Percentiles rank a stretch among this genome's conserved stretches.
phyloP scores from a whole-genome alignment of 2,113 vertebrate species.

The Copsychus sechellarum region DNA sequence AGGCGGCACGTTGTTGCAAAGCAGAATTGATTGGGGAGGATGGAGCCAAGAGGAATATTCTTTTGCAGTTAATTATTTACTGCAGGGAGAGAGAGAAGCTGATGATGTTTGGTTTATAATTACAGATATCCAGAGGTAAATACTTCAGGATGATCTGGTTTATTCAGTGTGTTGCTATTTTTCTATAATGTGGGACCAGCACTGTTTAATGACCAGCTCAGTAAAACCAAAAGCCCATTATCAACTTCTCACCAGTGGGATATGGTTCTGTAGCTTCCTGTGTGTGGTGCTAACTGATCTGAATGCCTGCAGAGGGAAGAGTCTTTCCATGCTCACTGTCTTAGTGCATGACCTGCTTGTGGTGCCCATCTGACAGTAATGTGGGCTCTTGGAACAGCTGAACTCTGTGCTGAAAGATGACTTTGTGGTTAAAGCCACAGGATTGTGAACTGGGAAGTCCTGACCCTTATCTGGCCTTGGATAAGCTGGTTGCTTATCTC shows the following conservation, averaged over 20 bases:
- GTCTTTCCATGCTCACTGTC: not conserved
- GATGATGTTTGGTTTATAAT: slow-evolving; percentile 2
- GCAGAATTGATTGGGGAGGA: slow-evolving; percentile 4
- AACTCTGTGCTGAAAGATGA: not conserved
- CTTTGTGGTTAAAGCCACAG: not conserved
- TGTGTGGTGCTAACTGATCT: not conserved
- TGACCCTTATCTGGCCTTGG: not conserved
- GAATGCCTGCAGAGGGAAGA: not conserved
- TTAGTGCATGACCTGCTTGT: not conserved
- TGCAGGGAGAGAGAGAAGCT: not conserved
- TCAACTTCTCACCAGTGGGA: not conserved
- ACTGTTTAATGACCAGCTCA: not conserved
- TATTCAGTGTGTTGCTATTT: not conserved
- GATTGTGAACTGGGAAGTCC: not conserved
- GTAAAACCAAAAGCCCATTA: not conserved
- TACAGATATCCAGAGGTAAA: not conserved
- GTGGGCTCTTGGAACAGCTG: not conserved
- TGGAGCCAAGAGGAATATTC: not conserved
- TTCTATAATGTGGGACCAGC: not conserved
- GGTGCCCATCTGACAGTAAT: not conserved
- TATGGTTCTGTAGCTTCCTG: not conserved
- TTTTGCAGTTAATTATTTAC: slow-evolving; percentile 52
- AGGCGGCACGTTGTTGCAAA: not conserved
- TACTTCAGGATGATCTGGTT: not conserved
- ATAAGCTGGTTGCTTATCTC: not conserved